Base-by-base conservation (phyloP, 2,113 vertebrate species). In the Cyphomyrus discorhynchus region DNA sequence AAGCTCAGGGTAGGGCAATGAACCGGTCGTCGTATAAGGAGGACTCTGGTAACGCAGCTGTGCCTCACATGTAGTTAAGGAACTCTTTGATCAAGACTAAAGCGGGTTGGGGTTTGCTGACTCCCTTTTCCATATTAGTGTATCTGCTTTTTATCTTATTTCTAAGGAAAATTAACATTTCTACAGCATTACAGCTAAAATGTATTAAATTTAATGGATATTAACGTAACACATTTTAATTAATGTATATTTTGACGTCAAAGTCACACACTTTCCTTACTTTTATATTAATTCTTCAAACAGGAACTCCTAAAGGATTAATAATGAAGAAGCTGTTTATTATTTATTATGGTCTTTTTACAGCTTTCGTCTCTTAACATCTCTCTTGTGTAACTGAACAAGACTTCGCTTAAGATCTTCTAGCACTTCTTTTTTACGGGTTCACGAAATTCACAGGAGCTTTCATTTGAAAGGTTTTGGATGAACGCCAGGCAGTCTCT, bases 1-100 rank as follows among this genome's bases (percentile, higher is more conserved):
- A 99, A 99, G 90, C 96, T 99, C 24, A 95, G 98, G 97, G 98
- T 99, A 91, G 1, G 95, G 74, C 7, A n/a, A 80, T 39, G 3
- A 39, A 17, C 4, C 31, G 3, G 35, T 8, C 11, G 35, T 80
- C 5, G 19, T 35, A 42, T 42, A 80, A 77, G 74, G 35, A 80
- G 74, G 5, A 19, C 5, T 80, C 70, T 39, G 70, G 3, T 19
- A 17, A 42, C 39, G 13, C 70, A 39, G 35, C 31, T 39, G 15
- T 19, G 35, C 1, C 6, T 77, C 70, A 39, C 31, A 1, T 4
- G 15, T 17, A 17, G 70, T 42, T 42, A 77, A 19, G 70, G 70
- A 17, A 15, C 70, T 17, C 27, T 74, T 74, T 74, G 70, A 35
- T 74, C 10, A 77, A 77, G 21, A 13, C 9, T 52, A 53, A 49